Evolutionary conservation across 2,797 vertebrate species (phyloP), one percentile per base, ranked within the genome.

Genomic region (Darevskia mixta): DNA sequence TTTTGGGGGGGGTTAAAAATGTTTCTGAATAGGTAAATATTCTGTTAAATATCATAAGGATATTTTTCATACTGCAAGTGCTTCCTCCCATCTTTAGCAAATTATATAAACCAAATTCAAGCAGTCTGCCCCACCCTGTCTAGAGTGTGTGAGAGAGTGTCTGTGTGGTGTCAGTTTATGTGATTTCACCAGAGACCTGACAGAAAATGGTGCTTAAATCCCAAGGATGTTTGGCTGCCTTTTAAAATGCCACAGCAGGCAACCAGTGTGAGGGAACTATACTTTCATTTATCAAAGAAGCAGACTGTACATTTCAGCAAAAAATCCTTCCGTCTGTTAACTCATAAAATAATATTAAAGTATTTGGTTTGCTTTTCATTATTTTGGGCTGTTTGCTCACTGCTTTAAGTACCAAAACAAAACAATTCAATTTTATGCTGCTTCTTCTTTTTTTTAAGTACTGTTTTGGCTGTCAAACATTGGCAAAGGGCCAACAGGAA

Each of bases 131-230:
- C 43, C 5, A 29, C 55, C 71, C 32, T 35, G 45, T 72, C 69
- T 35, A 11, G n/a, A 35, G n/a, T 55, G n/a, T 72, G 29, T 27
- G 41, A n/a, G 29, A 15, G 5, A 64, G 61, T 18, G 20, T 79
- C 23, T 76, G 38, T 27, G 7, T 0, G 0, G 27, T 82, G 8
- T 7, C 71, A 80, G 27, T 17, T 0, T 0, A 8, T 77, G 90
- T 86, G 20, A 41, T 81, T 58, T 73, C 0, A 2, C 1, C 18
- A 81, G 61, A 58, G 27, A 10, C 3, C 0, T n/a, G 32, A 88
- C 18, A 81, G 23, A 41, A 35, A 4, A 71, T 88, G 55, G 41
- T 69, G 58, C 49, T 90, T 69, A 85, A 85, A 85, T 90, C 41
- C 81, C 10, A 5, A 80, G 66, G 49, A 25, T 0, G 0, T 38